Evolutionary conservation across 2,888 invertebrate genomes (phyloP).

Genomic region (Chouioia cunea): DNA sequence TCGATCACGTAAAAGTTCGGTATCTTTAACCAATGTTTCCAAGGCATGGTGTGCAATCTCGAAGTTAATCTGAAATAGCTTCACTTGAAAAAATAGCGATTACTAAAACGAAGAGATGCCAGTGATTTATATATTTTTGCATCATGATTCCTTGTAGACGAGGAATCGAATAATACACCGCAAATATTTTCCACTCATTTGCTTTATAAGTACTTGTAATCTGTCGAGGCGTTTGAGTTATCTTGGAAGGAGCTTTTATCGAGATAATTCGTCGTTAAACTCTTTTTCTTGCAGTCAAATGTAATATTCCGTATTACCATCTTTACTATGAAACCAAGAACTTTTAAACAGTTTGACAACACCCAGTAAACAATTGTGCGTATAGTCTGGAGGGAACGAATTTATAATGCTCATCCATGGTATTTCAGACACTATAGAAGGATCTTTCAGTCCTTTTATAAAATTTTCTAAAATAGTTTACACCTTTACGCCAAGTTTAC

Average conservation of each 20-base stretch:
- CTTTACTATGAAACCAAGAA: slow-evolving; percentile 30
- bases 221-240: slow-evolving; percentile 28
- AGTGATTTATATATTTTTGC: slow-evolving; percentile 36
- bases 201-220: slow-evolving; percentile 39
- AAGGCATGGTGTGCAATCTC: slow-evolving; percentile 12
- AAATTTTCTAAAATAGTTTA: slow-evolving; percentile 5
- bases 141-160: slow-evolving; percentile 31
- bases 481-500: slow-evolving; percentile 21
- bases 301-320: slow-evolving; percentile 24
- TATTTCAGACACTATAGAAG: slow-evolving; percentile 21
- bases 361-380: slow-evolving; percentile 35
- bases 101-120: slow-evolving; percentile 36
- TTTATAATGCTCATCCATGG: slow-evolving; percentile 31
- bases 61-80: slow-evolving; percentile 9
- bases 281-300: slow-evolving; percentile 26
- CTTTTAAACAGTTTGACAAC: slow-evolving; percentile 11
- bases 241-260: slow-evolving; percentile 35
- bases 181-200: slow-evolving; percentile 41
- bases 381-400: slow-evolving; percentile 41
- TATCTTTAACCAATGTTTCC: slow-evolving; percentile 26
- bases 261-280: slow-evolving; percentile 25
- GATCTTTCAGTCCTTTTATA: slow-evolving; percentile 38
- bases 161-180: slow-evolving; percentile 45
- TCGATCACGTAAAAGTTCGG: slow-evolving; percentile 27
- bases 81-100: slow-evolving; percentile 28